Evolutionary conservation across 2,113 vertebrate species (phyloP), one percentile per base, ranked within the genome.

Genomic region (Labeo catla): DNA sequence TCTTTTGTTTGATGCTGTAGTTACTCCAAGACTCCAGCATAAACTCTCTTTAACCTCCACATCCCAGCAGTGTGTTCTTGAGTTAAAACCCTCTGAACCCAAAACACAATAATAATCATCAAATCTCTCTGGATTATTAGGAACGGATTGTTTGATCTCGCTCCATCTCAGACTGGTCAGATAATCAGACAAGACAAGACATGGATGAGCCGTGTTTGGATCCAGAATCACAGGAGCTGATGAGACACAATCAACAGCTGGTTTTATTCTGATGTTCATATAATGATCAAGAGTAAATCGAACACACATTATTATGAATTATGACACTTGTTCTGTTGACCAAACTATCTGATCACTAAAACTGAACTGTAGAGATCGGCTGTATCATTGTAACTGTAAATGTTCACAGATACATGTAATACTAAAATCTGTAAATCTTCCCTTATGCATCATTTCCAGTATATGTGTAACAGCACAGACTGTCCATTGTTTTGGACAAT

Each of bases 81-180:
- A 66, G 63, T 9, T 66, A 28, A 66, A 66, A 34, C 63, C 63
- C 23, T 66, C 63, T 66, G 63, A 66, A 66, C 63, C 63, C 63
- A 66, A 8, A 28, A 66, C 63, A 66, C 63, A 66, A 1, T 8
- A 34, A n/a, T 28, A 66, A 28, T 66, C n/a, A n/a, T 66, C 23
- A 28, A 66, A 66, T 23, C 63, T 23, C 63, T 66, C 63, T 66
- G 63, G 63, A 28, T 66, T 66, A 12, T 66, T 4, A 28, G 63
- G 63, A 66, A 66, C 21, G 11, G 63, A 4, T 66, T 66, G 6
- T 11, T n/a, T 66, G 63, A 10, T 23, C 21, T 65, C 21, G 2
- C 9, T 34, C n/a, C 23, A 28, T 2, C 57, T 59, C 19, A 66
- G 2, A 13, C 63, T 34, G 23, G 8, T 28, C 23, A 66, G 63